Evolutionary conservation across 2,113 vertebrate genomes (phyloP).

Genomic region (Rallus limicola): DNA sequence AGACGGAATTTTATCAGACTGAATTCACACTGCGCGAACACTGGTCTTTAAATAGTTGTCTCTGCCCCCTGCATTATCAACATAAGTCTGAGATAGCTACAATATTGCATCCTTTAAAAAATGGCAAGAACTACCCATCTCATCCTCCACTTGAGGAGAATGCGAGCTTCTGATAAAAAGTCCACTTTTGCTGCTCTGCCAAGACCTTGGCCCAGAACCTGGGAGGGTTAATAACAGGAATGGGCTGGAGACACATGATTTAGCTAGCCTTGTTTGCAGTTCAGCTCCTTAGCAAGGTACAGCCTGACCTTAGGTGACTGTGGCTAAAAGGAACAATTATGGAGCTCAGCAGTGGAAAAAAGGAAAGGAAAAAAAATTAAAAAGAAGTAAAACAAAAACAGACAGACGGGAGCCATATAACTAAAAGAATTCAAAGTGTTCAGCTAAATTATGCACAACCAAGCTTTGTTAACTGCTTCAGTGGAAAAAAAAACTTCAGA

Average conservation of each 20-base stretch:
- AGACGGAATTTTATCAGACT: not conserved
- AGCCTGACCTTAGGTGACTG: conserved; percentile 73
- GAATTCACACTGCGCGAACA: not conserved
- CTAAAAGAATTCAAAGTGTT: conserved; percentile 52
- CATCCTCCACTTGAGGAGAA: conserved; percentile 19
- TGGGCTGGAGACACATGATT: conserved; percentile 40
- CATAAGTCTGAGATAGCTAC: not conserved
- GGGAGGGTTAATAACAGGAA: conserved; percentile 61
- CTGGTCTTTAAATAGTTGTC: not conserved
- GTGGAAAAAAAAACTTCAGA: not conserved
- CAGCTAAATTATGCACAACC: conserved; percentile 30
- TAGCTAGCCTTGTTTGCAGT: conserved; percentile 53
- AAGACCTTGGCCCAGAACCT: conserved; percentile 39
- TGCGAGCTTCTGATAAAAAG: conserved; percentile 37
- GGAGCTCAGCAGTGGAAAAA: conserved; percentile 31
- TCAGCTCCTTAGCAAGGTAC: conserved; percentile 60
- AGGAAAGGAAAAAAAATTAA: not conserved
- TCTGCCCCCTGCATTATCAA: not conserved
- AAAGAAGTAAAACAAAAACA: conserved; percentile 43
- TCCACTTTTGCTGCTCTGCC: conserved; percentile 24
- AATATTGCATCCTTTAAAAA: not conserved
- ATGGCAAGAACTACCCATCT: not conserved
- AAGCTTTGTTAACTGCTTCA: conserved; percentile 14
- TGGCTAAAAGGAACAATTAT: conserved; percentile 58
- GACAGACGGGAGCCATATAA: conserved; percentile 41